Base-by-base conservation (phyloP, 2,888 invertebrate species). In the Scelioninae gen. 2 region DNA sequence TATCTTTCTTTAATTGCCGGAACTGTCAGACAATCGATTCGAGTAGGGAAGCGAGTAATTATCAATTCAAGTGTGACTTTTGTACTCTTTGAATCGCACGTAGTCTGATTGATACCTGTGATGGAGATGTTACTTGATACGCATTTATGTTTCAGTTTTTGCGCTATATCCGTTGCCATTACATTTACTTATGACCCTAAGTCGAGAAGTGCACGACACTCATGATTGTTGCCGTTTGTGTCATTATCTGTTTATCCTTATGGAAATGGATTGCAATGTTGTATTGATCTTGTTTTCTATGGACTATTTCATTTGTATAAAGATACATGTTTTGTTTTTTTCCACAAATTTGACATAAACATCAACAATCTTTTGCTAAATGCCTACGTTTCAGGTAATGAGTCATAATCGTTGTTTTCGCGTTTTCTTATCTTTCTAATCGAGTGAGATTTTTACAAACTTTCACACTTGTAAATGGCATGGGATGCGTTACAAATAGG, bases 291-390 rank as follows among this genome's bases (percentile, higher is more conserved):
- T 19, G 2, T 10, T 2, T 2, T 10, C n/a, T n/a, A 10, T 9
- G 2, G n/a, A 41, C 1, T n/a, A 5, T 46, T 0, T 7, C 1
- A 6, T 48, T 22, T 11, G 16, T 33, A 33, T 48, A 16, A 1
- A 48, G n/a, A n/a, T 33, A 41, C 7, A 53, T 64, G 53, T 64
- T 64, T 13, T 64, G 52, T n/a, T 6, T 1, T 0, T 22, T 9
- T 1, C 57, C 16, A 11, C 65, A 65, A n/a, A 39, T 55, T n/a
- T 31, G 46, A 13, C 65, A 65, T 18, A 18, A 65, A 3, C 48
- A 35, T 48, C 19, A 15, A 13, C 65, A 65, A 0, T 65, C 65
- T 11, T 28, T 48, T 7, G 6, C 16, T 55, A 2, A 45, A 28
- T 9, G 0, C 4, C n/a, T n/a, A n/a, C n/a, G n/a, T n/a, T n/a